phyloP scores from a whole-genome alignment of 2,113 vertebrate species.

The Podarcis raffonei region DNA sequence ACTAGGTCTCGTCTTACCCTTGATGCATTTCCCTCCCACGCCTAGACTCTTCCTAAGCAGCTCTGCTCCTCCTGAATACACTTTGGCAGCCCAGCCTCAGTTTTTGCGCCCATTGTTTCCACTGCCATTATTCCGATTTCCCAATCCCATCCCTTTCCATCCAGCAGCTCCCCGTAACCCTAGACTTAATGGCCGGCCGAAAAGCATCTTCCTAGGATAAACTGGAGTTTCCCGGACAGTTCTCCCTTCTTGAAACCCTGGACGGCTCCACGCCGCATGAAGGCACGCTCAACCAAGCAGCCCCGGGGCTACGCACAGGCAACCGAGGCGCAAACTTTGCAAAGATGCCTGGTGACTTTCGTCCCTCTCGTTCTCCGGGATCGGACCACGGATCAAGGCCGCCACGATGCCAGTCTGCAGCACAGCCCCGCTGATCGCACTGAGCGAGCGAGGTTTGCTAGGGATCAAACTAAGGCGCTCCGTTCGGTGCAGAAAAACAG shows the following conservation, averaged over 20 bases:
- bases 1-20: neutral
- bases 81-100: neutral
- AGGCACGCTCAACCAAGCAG: neutral
- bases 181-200: neutral
- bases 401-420: neutral
- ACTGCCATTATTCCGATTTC: neutral
- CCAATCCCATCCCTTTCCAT: neutral
- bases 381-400: neutral
- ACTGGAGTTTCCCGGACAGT: neutral
- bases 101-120: neutral
- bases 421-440: neutral
- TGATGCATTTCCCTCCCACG: neutral
- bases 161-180: neutral
- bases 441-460: neutral
- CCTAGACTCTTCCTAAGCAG: neutral
- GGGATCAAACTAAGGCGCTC: neutral
- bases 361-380: neutral
- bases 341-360: neutral
- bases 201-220: neutral
- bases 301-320: neutral
- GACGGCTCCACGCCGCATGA: neutral
- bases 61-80: neutral
- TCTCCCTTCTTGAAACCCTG: neutral
- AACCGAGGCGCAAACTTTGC: slow-evolving; percentile 1
- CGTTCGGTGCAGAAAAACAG: neutral